Evolutionary conservation across 2,888 invertebrate genomes (phyloP), one percentile per base, ranked within the genome.

Genomic region (Euplagia quadripunctaria): DNA sequence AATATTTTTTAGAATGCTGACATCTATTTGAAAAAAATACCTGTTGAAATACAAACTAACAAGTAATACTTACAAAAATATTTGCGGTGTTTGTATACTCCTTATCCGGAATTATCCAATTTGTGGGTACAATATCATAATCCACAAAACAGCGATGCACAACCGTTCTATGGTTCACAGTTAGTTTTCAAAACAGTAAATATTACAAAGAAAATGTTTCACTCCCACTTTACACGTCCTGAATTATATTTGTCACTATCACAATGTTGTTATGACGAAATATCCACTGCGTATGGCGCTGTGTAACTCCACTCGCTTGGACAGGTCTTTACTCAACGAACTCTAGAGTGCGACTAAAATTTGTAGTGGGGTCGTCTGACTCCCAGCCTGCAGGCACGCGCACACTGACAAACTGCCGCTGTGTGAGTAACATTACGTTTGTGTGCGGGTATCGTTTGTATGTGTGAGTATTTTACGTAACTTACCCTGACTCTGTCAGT

Each of bases 191-290:
- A 79, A 78, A 86, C 87, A 86, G 86, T 84, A 81, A 81, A 82
- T 88, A 88, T 86, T 66, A 71, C 42, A 65, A 86, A 87, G 84
- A 86, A 88, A 89, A 89, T 90, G 86, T 88, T 88, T 88, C 94
- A 94, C 94, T 91, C 90, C 94, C 94, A 94, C 95, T 94, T 89
- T 89, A 88, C 95, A 95, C 95, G 94, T 94, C 90, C 91, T 88
- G 85, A 91, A 91, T 85, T 83, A 88, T 82, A 82, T 85, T 93
- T 92, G 87, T 92, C 95, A 94, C 94, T 93, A 91, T 93, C 94
- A 95, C 95, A 94, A 93, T 93, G 88, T 91, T 93, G 90, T 93
- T 94, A 94, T 94, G 94, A 94, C 94, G 96, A 95, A 94, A 95
- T 94, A 93, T 93, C 91, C 93, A 94, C 90, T 90, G 88, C 88